Evolutionary conservation across 2,113 vertebrate genomes (phyloP).

Genomic region (Macquaria ambigua): DNA sequence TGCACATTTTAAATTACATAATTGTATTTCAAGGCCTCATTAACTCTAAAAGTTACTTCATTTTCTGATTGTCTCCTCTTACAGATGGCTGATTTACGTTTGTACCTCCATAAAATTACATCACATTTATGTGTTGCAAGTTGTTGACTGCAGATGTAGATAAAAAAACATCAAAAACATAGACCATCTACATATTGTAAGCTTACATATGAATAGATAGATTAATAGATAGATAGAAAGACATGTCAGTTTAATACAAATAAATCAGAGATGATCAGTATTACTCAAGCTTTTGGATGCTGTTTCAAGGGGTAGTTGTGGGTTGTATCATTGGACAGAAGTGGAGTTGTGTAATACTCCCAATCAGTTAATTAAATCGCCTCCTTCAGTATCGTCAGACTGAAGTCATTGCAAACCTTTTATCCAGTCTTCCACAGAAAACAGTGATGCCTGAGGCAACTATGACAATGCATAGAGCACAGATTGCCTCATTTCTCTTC

Average conservation of each 20-base stretch:
- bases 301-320: slow-evolving; percentile 17
- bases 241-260: not conserved
- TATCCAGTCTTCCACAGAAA: slow-evolving; percentile 21
- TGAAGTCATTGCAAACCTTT: slow-evolving; percentile 39
- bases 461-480: slow-evolving; percentile 3
- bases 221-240: not conserved
- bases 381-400: slow-evolving; percentile 9
- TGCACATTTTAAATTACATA: not conserved
- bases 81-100: slow-evolving; percentile 15
- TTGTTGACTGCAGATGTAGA: not conserved
- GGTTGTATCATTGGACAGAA: slow-evolving; percentile 24
- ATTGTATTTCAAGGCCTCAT: slow-evolving; percentile 19
- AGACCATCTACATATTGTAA: not conserved
- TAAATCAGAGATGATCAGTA: not conserved
- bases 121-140: not conserved
- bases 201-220: not conserved
- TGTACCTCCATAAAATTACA: slow-evolving; percentile 11
- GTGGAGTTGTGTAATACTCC: slow-evolving; percentile 40
- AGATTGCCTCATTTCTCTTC: slow-evolving; percentile 20
- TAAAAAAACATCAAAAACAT: not conserved
- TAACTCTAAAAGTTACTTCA: slow-evolving; percentile 18
- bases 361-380: slow-evolving; percentile 62
- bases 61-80: slow-evolving; percentile 26
- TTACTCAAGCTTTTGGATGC: not conserved
- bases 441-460: not conserved